Evolutionary conservation across 2,888 invertebrate genomes (phyloP).

Genomic region (Panopea generosa): DNA sequence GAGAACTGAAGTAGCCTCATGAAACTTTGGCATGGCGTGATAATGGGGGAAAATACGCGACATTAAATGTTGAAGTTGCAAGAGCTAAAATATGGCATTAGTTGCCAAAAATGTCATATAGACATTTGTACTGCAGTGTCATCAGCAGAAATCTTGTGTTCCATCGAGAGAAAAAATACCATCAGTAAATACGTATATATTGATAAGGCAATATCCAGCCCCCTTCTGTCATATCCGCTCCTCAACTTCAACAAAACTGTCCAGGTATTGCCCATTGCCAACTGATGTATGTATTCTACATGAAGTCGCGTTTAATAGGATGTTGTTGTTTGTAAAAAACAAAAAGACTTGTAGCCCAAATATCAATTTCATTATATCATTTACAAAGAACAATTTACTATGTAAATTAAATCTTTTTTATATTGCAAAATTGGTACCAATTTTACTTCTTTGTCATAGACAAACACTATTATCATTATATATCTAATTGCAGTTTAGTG

Average conservation of each 20-base stretch:
- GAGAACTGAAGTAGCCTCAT: conserved; percentile 48
- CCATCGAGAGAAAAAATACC: conserved; percentile 5
- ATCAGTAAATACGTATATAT: conserved; percentile 25
- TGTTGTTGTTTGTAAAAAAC: conserved; percentile 1
- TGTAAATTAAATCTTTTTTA: conserved; percentile 58
- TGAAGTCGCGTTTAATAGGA: not conserved
- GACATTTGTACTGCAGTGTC: conserved; percentile 29
- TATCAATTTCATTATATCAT: conserved; percentile 43
- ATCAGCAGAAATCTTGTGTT: conserved; percentile 20
- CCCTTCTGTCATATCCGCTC: conserved; percentile 44
- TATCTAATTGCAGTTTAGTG: conserved; percentile 41
- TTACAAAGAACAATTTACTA: conserved; percentile 51
- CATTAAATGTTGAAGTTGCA: conserved; percentile 24
- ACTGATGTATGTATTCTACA: conserved; percentile 25
- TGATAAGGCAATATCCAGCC: conserved; percentile 71
- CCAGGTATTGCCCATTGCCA: not conserved
- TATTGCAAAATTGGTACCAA: conserved; percentile 59
- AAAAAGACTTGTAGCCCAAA: conserved; percentile 63
- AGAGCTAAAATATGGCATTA: conserved; percentile 33
- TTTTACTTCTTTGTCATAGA: conserved; percentile 55
- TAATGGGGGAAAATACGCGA: not conserved
- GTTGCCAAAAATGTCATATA: conserved; percentile 29
- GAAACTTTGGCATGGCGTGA: conserved; percentile 42
- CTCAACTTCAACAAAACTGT: conserved; percentile 19
- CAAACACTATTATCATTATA: conserved; percentile 27